Evolutionary conservation across 2,113 vertebrate genomes (phyloP), one percentile per base, ranked within the genome.

Genomic region (Actinemys pallida): DNA sequence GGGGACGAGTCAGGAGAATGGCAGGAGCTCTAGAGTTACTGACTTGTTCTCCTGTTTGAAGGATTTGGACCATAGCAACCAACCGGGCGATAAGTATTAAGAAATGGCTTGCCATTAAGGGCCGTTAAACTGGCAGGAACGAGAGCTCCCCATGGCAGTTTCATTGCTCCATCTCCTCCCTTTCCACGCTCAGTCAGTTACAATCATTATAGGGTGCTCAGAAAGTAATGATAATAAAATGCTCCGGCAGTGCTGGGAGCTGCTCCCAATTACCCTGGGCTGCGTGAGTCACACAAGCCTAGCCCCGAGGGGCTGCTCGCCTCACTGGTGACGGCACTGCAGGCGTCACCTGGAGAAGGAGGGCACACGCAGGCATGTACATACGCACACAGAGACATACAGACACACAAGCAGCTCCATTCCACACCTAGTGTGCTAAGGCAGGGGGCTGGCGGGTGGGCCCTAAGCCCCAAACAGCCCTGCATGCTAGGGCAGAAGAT

Each of bases 191-290:
- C 50, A 59, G 42, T 65, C 52, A 86, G 81, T 93, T 54, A 78
- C 89, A 93, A 86, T 89, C 76, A 89, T 81, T 85, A 72, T 57
- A 47, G 83, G 86, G 57, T 75, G 87, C 89, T 93, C 88, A 93
- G 75, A 86, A 82, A 89, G 84, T 62, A 86, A 89, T 76, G 79
- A 83, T 75, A 75, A 82, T 86, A 86, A 93, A 90, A 75, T 79
- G 82, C 89, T 85, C 65, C 62, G 62, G 83, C 83, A 86, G 92
- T 27, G 81, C 83, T 82, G 92, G 87, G 86, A 93, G 87, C 76
- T 12, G 82, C 82, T 62, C 50, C 49, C 82, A 86, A 86, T 93
- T 89, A 93, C 45, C 76, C 84, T 25, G 78, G 79, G 81, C 86
- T 82, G 88, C 78, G 52, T 42, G 72, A 42, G 39, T 24, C 22